Evolutionary conservation across 1,140 invertebrate species (phyloP).

Genomic region (Dermatophagoides farinae): DNA sequence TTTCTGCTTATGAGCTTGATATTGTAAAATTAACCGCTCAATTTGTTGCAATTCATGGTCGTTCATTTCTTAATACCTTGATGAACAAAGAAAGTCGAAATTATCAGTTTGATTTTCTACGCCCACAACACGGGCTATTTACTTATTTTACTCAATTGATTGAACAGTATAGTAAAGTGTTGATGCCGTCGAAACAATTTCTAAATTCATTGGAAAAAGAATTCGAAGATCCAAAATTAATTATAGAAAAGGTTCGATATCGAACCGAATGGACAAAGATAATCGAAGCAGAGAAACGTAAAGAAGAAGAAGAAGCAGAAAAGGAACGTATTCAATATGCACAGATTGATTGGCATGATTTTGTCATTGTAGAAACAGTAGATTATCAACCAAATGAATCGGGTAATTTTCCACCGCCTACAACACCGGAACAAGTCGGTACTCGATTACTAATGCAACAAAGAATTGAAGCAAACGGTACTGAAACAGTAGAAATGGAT

Average conservation of each 20-base stretch:
- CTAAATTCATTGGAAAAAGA: slow-evolving; percentile 58
- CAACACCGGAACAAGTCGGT: slow-evolving; percentile 87
- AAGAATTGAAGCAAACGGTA: slow-evolving; percentile 26
- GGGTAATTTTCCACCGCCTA: slow-evolving; percentile 73
- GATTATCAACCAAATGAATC: slow-evolving; percentile 93
- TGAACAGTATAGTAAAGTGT: slow-evolving; percentile 91
- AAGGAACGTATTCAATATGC: slow-evolving; percentile 87
- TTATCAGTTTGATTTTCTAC: slow-evolving; percentile 95
- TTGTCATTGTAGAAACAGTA: slow-evolving; percentile 97
- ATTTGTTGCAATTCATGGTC: slow-evolving; percentile 93
- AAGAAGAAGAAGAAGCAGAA: slow-evolving; percentile 84
- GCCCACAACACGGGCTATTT: slow-evolving; percentile 94
- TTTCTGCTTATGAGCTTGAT: slow-evolving; percentile 94
- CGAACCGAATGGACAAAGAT: slow-evolving; percentile 88
- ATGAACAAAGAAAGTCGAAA: slow-evolving; percentile 97
- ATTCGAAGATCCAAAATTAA: slow-evolving; percentile 39
- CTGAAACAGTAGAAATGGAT: slow-evolving; percentile 48
- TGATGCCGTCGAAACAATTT: slow-evolving; percentile 82
- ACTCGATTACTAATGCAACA: slow-evolving; percentile 69
- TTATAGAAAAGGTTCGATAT: slow-evolving; percentile 72
- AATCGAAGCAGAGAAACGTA: slow-evolving; percentile 68
- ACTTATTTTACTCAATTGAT: slow-evolving; percentile 94
- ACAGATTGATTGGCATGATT: slow-evolving; percentile 99
- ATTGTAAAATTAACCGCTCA: slow-evolving; percentile 95
- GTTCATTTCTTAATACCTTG: slow-evolving; percentile 88